phyloP scores from a whole-genome alignment of 2,113 vertebrate genomes.

The Dolichallabes microphthalmus region DNA sequence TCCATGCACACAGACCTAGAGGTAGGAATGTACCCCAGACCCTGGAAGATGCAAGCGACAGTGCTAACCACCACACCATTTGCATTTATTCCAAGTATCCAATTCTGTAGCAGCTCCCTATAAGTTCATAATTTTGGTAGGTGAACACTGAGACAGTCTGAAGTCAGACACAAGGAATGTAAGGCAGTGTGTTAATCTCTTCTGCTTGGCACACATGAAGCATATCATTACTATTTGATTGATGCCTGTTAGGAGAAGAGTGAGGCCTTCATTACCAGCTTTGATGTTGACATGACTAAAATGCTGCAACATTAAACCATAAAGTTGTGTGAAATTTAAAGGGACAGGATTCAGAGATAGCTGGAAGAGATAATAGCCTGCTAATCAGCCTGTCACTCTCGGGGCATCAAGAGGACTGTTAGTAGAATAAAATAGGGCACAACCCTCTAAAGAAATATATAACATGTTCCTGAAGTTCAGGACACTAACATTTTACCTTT shows the following conservation, averaged over 20 bases:
- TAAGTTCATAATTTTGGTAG: constrained; percentile 59
- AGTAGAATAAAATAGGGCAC: not conserved
- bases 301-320: constrained; percentile 51
- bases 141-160: constrained; percentile 62
- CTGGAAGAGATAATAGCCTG: constrained; percentile 21
- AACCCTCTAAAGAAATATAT: not conserved
- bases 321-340: constrained; percentile 33
- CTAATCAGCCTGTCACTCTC: not conserved
- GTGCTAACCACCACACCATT: no score
- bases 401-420: not conserved
- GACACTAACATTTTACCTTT: not conserved
- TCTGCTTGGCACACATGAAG: constrained; percentile 57
- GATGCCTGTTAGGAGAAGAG: constrained; percentile 64
- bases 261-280: constrained; percentile 59
- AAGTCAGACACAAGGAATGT: constrained; percentile 72
- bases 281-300: constrained; percentile 66
- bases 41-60: no score
- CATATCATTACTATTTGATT: constrained; percentile 63
- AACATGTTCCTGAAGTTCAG: not conserved
- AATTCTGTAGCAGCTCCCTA: constrained; percentile 60
- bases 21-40: no score
- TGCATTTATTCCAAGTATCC: constrained; percentile 45
- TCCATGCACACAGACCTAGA: no score
- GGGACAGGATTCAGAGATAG: constrained; percentile 15
- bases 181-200: constrained; percentile 66